Base-by-base conservation (phyloP, 2,113 vertebrate species). In the Gasterosteus nipponicus region DNA sequence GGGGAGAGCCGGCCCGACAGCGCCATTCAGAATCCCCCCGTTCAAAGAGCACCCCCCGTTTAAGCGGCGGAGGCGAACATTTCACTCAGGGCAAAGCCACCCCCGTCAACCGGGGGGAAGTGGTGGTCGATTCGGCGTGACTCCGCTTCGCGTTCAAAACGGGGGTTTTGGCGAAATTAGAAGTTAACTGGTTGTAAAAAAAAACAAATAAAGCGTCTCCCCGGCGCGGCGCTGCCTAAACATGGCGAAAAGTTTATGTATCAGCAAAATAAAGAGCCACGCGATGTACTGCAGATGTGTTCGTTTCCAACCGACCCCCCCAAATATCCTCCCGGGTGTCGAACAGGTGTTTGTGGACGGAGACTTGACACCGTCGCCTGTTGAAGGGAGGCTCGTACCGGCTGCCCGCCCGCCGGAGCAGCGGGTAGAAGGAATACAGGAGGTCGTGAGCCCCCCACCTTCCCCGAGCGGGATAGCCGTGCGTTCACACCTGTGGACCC, bases 401-500 rank as follows among this genome's bases (percentile, higher is more conserved):
- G 64, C 67, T 84, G 72, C 74, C 75, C 16, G 33, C 82, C 64
- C 42, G 73, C 12, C 51, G 67, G 63, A 82, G 49, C 12, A 26
- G 8, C 9, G 49, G 4, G 10, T 53, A 14, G 4, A 3, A 15
- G 38, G 38, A 59, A 1, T 26, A 26, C 22, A 53, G 1, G 3
- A 60, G 12, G 58, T 9, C 1, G 7, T 11, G 0, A 3, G 14
- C 26, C 35, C 35, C 35, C 35, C 33, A 33, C 33, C 33, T 33
- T 19, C 26, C 33, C 7, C 2, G 39, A 22, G 4, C 10, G 0
- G 26, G 9, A 22, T 1, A n/a, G 39, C 6, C 3, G 51, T 0
- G 51, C 44, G 22, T 19, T 73, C 87, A 89, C 93, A 94, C 92
- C 92, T 92, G 92, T 93, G 69, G 87, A 83, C 35, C 35, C 33